Evolutionary conservation across 2,113 vertebrate species (phyloP), one percentile per base, ranked within the genome.

Genomic region (Maccullochella peelii): DNA sequence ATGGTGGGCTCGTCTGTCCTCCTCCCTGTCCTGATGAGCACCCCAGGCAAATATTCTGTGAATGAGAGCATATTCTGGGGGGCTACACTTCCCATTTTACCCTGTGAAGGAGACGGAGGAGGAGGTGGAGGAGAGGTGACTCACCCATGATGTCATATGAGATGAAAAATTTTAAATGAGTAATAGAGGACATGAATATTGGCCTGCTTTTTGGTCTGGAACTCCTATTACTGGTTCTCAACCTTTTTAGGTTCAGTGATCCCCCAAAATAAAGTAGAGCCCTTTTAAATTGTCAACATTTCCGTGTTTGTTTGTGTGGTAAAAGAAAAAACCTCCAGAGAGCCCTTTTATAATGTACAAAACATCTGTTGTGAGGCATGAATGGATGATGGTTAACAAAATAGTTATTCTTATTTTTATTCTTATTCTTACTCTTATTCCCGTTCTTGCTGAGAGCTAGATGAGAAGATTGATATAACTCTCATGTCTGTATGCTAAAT

Each of bases 1-100:
- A 94, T 36, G 77, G 89, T 88, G 89, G 89, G 84, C 89, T 91
- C 67, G 83, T 86, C 91, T 87, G 88, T 92, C 92, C 89, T 91
- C 67, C 82, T 92, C 90, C 89, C 76, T 82, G 88, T 94, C 93
- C 89, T 91, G 90, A 94, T 92, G 92, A 94, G 87, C 85, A 88
- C 90, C 91, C 88, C 83, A 90, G 88, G 91, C 92, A 91, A 92
- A 94, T 92, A 92, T 85, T 93, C 81, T 73, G 82, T 91, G 85
- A 93, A 93, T 93, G 89, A 94, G 86, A 88, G 80, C 86, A 92
- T 86, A 82, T 90, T 91, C 79, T 33, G 59, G 79, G 88, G 80
- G 85, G 79, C 61, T 81, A 68, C 67, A 68, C 88, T 84, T 86
- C 80, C 77, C 70, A 77, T 77, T 82, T 91, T 58, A 77, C 62